These are phyloP conservation scores for Noctilio leporinus DNA, from an alignment of 2,113 vertebrate species.

Conservation along the genomic window DNA sequence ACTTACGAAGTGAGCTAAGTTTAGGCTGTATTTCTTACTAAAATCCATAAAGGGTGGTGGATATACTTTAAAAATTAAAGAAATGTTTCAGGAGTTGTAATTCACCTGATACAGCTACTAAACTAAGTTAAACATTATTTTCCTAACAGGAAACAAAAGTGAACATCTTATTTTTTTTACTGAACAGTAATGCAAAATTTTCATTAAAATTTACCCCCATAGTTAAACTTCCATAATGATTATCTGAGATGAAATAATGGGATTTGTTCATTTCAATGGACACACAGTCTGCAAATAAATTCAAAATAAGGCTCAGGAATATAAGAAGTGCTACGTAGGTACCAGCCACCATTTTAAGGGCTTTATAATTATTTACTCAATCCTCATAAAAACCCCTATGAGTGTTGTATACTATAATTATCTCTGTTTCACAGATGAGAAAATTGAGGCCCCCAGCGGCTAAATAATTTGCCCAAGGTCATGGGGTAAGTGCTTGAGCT, in stretches of 20 bases:
- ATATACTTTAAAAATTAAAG: conserved; percentile 15
- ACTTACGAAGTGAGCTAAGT: conserved; percentile 2
- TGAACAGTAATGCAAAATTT: neutral
- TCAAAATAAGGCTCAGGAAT: neutral
- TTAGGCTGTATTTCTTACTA: conserved; percentile 26
- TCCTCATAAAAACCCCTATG: neutral
- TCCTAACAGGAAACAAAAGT: conserved; percentile 25
- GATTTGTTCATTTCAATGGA: conserved; percentile 23
- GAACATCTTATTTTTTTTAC: conserved; percentile 13
- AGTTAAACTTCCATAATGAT: conserved; percentile 1
- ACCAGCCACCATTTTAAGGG: neutral
- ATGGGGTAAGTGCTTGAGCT: neutral
- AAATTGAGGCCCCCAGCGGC: neutral
- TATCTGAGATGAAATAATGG: conserved; percentile 12
- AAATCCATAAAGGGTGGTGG: neutral
- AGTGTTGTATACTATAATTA: neutral
- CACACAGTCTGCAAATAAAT: neutral
- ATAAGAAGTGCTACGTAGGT: neutral
- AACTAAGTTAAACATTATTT: conserved; percentile 21
- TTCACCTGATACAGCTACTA: conserved; percentile 1
- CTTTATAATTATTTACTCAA: conserved; percentile 1
- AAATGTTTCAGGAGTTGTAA: conserved; percentile 4
- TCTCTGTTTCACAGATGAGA: neutral
- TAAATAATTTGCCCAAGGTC: neutral
- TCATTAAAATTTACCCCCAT: conserved; percentile 2